Evolutionary conservation across 2,797 vertebrate species (phyloP), one percentile per base, ranked within the genome.

Genomic region (Mormyrops attenuatus): DNA sequence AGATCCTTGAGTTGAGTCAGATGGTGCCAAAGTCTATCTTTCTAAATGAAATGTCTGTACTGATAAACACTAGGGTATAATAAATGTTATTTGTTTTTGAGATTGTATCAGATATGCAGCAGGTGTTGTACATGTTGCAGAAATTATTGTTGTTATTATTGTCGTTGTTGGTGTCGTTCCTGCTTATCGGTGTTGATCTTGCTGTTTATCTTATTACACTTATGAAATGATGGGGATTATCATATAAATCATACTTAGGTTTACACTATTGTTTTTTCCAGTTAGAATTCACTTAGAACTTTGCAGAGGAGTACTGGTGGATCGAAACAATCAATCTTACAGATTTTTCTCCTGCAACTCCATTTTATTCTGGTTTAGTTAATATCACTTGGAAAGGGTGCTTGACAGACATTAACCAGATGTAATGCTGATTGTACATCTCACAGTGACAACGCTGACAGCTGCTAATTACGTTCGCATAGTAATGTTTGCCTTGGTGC

Each of bases 71-170:
- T 47, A 47, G 77, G 77, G 77, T 20, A 47, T 47, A 82, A 82
- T n/a, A 82, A 82, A 82, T 22, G 77, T 47, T 88, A 53, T 88
- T 47, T n/a, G 11, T 88, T 63, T 88, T 34, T 69, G 34, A 87
- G 63, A 55, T 20, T 73, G 89, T 22, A 22, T 30, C 44, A 34
- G 47, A 7, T 63, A 87, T 38, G 90, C 95, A 93, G 93, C 95
- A 96, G 92, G 94, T 95, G 92, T 92, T 90, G 91, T 89, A 96
- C 95, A 93, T 96, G 96, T 96, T 96, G 95, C 94, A 73, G 89
- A n/a, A 22, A 86, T 80, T n/a, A 50, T 41, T 41, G 8, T 22
- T 26, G 3, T 88, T 26, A 44, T 57, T 38, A 87, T 57, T 55
- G 15, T 5, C 60, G 17, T 47, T 47, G 20, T 73, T 0, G 47